Evolutionary conservation across 2,113 vertebrate species (phyloP), one percentile per base, ranked within the genome.

Genomic region (Strix aluco): DNA sequence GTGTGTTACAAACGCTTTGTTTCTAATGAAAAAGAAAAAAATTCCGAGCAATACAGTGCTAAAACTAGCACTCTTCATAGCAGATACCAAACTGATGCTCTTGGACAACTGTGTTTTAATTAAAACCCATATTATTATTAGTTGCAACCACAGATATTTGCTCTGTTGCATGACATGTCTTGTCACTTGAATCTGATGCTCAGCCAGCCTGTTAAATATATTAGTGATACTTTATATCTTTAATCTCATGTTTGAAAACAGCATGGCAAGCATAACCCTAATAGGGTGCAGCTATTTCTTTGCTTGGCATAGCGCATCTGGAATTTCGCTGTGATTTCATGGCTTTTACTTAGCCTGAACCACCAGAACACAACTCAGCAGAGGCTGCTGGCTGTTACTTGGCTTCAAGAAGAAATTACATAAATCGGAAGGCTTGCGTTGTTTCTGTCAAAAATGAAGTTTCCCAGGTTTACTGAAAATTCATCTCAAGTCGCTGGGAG

Each of bases 401-500:
- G 78, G 44, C 86, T 47, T 90, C 10, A 2, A 47, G 82, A 47
- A 74, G 58, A 70, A 92, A 46, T 95, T 59, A 32, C 29, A 6
- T 36, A 46, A 49, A 46, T 86, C n/a, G 40, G n/a, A 72, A 73
- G 51, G 70, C 46, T 73, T 74, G 55, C 10, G 29, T 71, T 73
- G 22, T 81, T 88, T 18, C 63, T 86, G 65, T 54, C 54, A 83
- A 40, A 62, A 73, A 34, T 34, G 23, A 54, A 73, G 36, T 61
- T 85, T 55, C 15, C 44, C 30, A 40, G 75, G n/a, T 62, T 80
- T 85, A 54, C 58, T 36, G 62, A 72, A 88, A 90, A 61, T 77
- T 70, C 36, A 25, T 59, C 58, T 75, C 1, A 2, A 62, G 65
- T 34, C 0, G 0, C 22, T 29, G 21, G 0, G 7, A 73, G 46